These are phyloP conservation scores for Columba janthina DNA, from an alignment of 2,113 vertebrate genomes.

Conservation along the genomic window DNA sequence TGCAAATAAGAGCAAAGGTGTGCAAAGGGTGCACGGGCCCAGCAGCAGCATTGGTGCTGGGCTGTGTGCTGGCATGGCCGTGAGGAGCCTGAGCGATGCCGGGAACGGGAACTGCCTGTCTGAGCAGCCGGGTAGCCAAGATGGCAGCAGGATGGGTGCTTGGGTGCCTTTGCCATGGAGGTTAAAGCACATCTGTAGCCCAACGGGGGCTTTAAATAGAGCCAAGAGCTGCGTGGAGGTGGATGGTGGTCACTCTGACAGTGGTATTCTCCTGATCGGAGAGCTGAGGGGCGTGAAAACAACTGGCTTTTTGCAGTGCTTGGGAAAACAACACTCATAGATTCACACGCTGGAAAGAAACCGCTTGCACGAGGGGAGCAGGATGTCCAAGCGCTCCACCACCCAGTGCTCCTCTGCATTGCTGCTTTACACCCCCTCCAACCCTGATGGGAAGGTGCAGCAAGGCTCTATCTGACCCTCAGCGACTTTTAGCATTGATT, in stretches of 20 bases:
- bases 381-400: neutral
- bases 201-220: rapidly evolving
- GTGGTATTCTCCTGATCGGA: neutral
- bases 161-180: rapidly evolving
- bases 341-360: neutral
- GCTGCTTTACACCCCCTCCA: neutral
- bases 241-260: rapidly evolving
- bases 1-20: rapidly evolving
- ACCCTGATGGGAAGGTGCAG: neutral
- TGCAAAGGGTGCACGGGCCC: rapidly evolving
- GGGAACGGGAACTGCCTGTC: rapidly evolving
- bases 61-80: rapidly evolving
- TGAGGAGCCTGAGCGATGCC: rapidly evolving
- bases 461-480: rapidly evolving
- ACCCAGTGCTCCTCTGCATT: neutral
- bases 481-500: neutral
- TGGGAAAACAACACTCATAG: neutral
- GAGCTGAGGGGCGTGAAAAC: neutral
- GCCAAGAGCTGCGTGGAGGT: neutral
- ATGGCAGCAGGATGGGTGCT: too few species aligned
- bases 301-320: neutral
- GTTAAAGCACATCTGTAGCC: neutral
- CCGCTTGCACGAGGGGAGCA: rapidly evolving
- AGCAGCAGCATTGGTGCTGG: rapidly evolving
- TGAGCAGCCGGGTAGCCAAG: neutral